These are phyloP conservation scores for Eupithecia tripunctaria DNA, from an alignment of 2,888 invertebrate species.

Conservation along the genomic window DNA sequence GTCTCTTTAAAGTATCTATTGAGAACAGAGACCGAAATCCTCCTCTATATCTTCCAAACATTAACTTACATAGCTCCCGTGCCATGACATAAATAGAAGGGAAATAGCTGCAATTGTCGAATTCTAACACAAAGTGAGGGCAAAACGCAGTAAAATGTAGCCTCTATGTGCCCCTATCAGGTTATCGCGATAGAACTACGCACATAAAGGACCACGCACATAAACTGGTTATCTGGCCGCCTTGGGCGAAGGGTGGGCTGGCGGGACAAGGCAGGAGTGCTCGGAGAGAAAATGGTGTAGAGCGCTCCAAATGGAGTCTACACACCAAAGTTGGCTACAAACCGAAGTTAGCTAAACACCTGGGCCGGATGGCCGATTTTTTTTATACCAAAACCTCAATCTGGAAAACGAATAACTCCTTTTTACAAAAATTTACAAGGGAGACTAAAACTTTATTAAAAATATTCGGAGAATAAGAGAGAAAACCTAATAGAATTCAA, in stretches of 20 bases:
- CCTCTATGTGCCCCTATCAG: slow-evolving; percentile 31
- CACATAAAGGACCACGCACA: slow-evolving; percentile 72
- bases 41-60: background rate
- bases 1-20: too few relatives aligned
- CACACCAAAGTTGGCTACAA: too few relatives aligned
- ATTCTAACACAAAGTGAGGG: slow-evolving; percentile 41
- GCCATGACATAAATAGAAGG: background rate
- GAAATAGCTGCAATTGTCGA: background rate
- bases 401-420: too few relatives aligned
- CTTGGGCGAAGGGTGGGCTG: slow-evolving; percentile 64
- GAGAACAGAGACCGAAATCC: background rate
- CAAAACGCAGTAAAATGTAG: slow-evolving; percentile 50
- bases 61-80: background rate
- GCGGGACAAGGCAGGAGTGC: slow-evolving; percentile 42
- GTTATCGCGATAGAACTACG: slow-evolving; percentile 65
- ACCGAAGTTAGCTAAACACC: too few relatives aligned
- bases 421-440: too few relatives aligned
- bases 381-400: too few relatives aligned
- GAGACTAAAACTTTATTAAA: too few relatives aligned
- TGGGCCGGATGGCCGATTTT: too few relatives aligned
- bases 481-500: too few relatives aligned
- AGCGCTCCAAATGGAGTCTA: background rate
- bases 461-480: too few relatives aligned
- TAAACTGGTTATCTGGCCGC: slow-evolving; percentile 77
- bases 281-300: background rate